Evolutionary conservation across 2,888 invertebrate species (phyloP), one percentile per base, ranked within the genome.

Genomic region (Temnothorax rugatulus): DNA sequence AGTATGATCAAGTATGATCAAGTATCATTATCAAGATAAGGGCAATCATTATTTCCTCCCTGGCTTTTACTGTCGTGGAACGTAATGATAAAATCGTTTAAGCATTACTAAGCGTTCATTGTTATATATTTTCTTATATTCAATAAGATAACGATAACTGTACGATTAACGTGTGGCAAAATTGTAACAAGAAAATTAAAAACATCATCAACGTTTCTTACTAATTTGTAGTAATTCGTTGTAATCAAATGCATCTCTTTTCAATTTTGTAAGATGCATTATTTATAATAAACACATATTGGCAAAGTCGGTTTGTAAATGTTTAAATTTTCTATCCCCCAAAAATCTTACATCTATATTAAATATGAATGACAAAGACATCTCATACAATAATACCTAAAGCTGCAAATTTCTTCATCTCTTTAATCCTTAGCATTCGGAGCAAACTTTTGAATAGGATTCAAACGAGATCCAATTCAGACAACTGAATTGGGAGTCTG

Each of bases 11-110:
- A 71, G 21, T 41, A 18, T n/a, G 11, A 69, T 74, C 41, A 29
- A 41, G 25, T 44, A 50, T 50, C 34, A 50, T 76, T 66, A 66
- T 77, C 76, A 15, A 41, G 54, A 77, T 41, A 63, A 71, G 38
- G 69, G 71, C 63, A 63, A 84, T 66, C 61, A 54, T 50, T 66
- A 74, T 38, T 84, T 64, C 9, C 61, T 64, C 41, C 50, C 52
- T 68, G 25, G 2, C 41, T 29, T 50, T 41, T 54, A 38, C 13
- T 3, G 9, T 76, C 75, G 41, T 47, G 18, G 25, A 18, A 41
- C 13, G 5, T 38, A 25, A 64, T 47, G 44, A 82, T 34, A 77
- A 54, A 57, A 66, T 66, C 25, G 18, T 77, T 77, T 11, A 29
- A 38, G 25, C 21, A 54, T 66, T 25, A 47, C 13, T 11, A 47